These are phyloP conservation scores for Nothocercus nigrocapillus DNA, from an alignment of 2,113 vertebrate genomes.

Conservation along the genomic window DNA sequence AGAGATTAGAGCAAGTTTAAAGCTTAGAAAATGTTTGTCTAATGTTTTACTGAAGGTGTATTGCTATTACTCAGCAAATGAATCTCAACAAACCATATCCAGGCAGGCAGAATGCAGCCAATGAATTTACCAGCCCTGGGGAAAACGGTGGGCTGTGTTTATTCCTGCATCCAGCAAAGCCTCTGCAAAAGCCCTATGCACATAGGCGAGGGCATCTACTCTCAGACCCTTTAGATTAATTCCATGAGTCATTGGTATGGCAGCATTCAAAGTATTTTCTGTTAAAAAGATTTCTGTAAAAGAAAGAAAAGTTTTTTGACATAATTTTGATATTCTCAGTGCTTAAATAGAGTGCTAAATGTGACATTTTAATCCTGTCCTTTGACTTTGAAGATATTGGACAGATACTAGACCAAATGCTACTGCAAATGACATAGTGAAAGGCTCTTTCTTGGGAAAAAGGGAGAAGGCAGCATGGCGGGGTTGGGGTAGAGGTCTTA, in stretches of 20 bases:
- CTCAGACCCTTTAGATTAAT: neutral
- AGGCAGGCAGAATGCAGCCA: neutral
- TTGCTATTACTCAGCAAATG: neutral
- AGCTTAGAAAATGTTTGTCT: constrained; percentile 7
- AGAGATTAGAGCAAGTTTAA: neutral
- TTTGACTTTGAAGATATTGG: neutral
- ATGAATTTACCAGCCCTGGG: neutral
- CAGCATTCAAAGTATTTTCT: neutral
- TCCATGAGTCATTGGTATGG: neutral
- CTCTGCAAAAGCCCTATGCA: neutral
- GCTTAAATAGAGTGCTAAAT: neutral
- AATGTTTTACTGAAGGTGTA: neutral
- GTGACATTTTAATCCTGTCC: neutral
- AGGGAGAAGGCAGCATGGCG: neutral
- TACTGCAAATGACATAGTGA: neutral
- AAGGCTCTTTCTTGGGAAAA: neutral
- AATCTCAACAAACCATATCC: neutral
- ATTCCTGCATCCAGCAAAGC: neutral
- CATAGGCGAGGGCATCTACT: neutral
- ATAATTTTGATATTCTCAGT: neutral
- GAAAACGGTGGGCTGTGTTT: neutral
- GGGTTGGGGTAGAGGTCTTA: neutral
- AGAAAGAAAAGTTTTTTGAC: neutral
- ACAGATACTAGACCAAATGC: neutral
- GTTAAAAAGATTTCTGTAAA: neutral